phyloP scores from a whole-genome alignment of 2,113 vertebrate species.

The Chloropsis cyanopogon region DNA sequence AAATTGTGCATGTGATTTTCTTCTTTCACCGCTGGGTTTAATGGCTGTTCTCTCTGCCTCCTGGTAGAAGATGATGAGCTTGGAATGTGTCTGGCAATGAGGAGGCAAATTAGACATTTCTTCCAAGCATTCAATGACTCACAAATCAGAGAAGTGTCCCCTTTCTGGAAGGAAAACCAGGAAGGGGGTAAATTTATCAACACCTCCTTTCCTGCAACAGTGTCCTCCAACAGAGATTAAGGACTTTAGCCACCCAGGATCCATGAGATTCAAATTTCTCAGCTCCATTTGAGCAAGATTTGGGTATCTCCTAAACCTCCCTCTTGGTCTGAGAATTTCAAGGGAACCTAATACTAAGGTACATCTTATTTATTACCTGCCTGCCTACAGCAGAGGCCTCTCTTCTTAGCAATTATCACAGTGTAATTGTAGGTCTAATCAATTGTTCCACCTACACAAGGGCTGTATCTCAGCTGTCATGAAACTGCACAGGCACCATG shows the following conservation, averaged over 20 bases:
- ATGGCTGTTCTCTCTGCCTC: not conserved
- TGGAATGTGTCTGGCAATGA: not conserved
- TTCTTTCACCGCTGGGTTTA: conserved; percentile 25
- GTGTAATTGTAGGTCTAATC: not conserved
- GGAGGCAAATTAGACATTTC: conserved; percentile 13
- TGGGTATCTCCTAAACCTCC: not conserved
- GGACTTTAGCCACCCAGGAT: not conserved
- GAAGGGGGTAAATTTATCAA: not conserved
- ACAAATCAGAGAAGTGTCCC: not conserved
- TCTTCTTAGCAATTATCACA: not conserved
- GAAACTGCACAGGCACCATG: not conserved
- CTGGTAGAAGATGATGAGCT: conserved; percentile 23
- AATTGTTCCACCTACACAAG: not conserved
- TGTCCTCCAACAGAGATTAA: not conserved
- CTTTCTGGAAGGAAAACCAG: not conserved
- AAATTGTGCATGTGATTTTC: conserved; percentile 52
- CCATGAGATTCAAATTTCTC: not conserved
- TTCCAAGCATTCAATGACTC: not conserved
- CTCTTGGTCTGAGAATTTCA: not conserved
- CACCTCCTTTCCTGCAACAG: not conserved
- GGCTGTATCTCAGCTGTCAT: not conserved
- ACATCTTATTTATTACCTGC: not conserved
- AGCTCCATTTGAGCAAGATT: not conserved
- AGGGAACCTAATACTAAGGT: not conserved
- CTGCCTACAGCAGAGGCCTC: not conserved